Evolutionary conservation across 2,113 vertebrate species (phyloP), one percentile per base, ranked within the genome.

Genomic region (Antidorcas marsupialis): DNA sequence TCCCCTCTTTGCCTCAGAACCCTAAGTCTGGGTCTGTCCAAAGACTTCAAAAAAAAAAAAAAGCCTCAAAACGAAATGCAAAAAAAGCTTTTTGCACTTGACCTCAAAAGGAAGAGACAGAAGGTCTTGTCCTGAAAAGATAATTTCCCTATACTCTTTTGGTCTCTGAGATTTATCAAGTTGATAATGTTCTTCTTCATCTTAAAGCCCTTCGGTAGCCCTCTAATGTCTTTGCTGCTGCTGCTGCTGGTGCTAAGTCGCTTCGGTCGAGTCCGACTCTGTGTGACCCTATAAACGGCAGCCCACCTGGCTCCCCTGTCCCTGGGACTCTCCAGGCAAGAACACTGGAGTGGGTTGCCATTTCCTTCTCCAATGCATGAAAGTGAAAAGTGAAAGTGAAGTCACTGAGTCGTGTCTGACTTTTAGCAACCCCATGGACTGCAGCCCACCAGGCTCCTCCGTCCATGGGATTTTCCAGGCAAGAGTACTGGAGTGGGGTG

Each of bases 131-230:
- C 64, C n/a, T 30, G n/a, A 87, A 79, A 91, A 91, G 15, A 60
- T 23, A 10, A 59, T 64, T 71, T 87, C 36, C 36, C 25, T 60
- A 55, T 93, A 17, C 55, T 23, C 23, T 45, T 57, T 60, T 89
- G 55, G n/a, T 93, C 43, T 96, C 45, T 53, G 50, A 93, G 62
- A 36, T 67, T 57, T 82, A 5, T 83, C 14, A 82, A 89, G 28
- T 62, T 30, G 62, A 23, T 84, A 7, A 53, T 25, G n/a, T 52
- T 67, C 36, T 84, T 12, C 47, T 47, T 47, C n/a, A 12, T 43
- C 33, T 89, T 78, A 85, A 93, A 62, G 71, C 36, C 15, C 78
- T 53, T 23, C 28, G 45, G 4, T 30, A 45, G 45, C 3, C 33
- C 17, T 12, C 84, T 27, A 21, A 7, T 45, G n/a, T 14, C 23